These are phyloP conservation scores for Euspilapteryx auroguttella DNA, from an alignment of 2,888 invertebrate genomes.

Conservation along the genomic window DNA sequence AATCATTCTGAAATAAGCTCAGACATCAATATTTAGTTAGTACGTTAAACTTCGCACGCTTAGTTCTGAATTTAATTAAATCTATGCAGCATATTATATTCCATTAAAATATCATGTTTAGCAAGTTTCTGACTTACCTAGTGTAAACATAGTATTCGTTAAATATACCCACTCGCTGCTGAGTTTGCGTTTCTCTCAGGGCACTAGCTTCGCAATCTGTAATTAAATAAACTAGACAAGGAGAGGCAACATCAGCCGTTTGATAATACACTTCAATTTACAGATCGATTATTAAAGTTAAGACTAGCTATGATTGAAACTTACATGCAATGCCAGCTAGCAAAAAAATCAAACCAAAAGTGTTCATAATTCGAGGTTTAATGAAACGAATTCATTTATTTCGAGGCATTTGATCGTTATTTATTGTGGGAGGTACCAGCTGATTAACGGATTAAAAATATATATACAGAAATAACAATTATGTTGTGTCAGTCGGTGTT, in stretches of 20 bases:
- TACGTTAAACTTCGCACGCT: no score
- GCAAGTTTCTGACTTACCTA: no score
- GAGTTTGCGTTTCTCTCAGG: not conserved
- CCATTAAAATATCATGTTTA: no score
- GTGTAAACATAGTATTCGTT: constrained; percentile 2
- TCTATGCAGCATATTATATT: no score
- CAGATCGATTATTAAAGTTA: not conserved
- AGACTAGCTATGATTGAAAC: not conserved
- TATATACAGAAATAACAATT: no score
- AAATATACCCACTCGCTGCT: constrained; percentile 1
- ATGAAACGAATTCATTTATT: not conserved
- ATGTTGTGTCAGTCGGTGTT: no score
- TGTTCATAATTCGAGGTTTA: not conserved
- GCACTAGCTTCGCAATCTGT: not conserved
- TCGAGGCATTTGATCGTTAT: not conserved
- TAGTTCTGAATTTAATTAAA: no score
- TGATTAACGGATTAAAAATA: no score
- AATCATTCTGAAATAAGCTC: no score
- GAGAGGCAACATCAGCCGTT: not conserved
- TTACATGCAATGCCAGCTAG: not conserved
- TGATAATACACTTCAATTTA: not conserved
- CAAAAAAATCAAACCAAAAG: not conserved
- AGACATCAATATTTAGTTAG: no score
- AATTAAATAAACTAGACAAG: no score
- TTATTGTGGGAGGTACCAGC: no score